Evolutionary conservation across 2,797 vertebrate species (phyloP), one percentile per base, ranked within the genome.

Genomic region (Ctenopoma multispine): DNA sequence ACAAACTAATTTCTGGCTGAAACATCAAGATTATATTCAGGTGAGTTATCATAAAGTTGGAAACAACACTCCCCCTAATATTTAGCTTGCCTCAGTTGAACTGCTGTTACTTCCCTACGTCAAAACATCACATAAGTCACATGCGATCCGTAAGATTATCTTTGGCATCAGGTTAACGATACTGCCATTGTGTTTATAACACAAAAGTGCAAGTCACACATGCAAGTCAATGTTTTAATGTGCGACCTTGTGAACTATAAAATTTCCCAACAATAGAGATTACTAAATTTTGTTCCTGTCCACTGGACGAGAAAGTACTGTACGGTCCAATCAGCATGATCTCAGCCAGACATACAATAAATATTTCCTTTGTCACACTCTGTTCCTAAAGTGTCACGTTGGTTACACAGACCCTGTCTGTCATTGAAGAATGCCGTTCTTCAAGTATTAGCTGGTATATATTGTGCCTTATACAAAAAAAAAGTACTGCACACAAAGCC

Each of bases 391-490:
- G 10, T 12, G 48, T 3, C 11, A 29, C 14, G 13, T 9, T 20
- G 0, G 7, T 49, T 18, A 29, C 7, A 34, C 2, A 0, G 31
- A n/a, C 59, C 44, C 17, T 7, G 38, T 0, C 0, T 24, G 65
- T 24, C 56, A 63, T 4, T 0, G 4, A 64, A 48, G 59, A 71
- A 80, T 74, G 41, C 3, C 0, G n/a, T 40, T 9, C 1, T 4
- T 27, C 62, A 38, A n/a, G 73, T 56, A 70, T 68, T 20, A 14
- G n/a, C 20, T 4, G 10, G 46, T 46, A n/a, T 20, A 46, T n/a
- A 20, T 46, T 20, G 44, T 20, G 8, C 44, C 10, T 46, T 20
- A 44, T n/a, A 34, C 9, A 34, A 10, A 18, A 8, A 1, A 8
- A 2, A 44, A 7, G 15, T 51, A 1, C 43, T n/a, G 2, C 18